Conservation (phyloP, 2,888 invertebrate genomes). For the Steinernema carpocapsae region DNA sequence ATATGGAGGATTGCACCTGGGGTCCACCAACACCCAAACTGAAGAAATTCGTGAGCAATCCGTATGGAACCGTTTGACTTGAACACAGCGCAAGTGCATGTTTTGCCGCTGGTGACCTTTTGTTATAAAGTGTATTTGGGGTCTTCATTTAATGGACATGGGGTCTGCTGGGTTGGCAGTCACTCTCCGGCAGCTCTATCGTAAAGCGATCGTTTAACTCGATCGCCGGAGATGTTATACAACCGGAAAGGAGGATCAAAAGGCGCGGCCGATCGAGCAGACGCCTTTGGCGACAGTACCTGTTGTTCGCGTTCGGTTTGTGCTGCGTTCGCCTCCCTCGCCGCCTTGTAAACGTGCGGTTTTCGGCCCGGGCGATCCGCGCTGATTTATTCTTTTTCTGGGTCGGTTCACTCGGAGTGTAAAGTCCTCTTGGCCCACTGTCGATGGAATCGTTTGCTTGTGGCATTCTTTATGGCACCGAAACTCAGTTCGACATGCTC, state of each 20-base stretch:
- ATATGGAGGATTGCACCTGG: no score
- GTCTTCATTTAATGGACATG: not conserved
- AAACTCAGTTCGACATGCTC: slow-evolving; percentile 19
- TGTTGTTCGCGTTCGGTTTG: not conserved
- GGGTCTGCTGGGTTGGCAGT: not conserved
- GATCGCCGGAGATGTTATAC: not conserved
- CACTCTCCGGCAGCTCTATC: not conserved
- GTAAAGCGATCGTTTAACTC: not conserved
- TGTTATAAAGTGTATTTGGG: not conserved
- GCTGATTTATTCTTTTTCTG: slow-evolving; percentile 4
- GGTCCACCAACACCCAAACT: no score
- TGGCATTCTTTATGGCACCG: slow-evolving; percentile 15
- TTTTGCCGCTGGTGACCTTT: not conserved
- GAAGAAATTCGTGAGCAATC: no score
- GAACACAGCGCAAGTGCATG: not conserved
- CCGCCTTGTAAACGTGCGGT: not conserved
- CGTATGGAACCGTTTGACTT: not conserved
- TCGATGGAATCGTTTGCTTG: not conserved
- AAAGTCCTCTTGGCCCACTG: not conserved
- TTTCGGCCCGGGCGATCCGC: not conserved
- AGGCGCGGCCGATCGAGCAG: not conserved
- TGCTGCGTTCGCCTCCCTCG: not conserved
- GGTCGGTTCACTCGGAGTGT: not conserved
- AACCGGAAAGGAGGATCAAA: not conserved
- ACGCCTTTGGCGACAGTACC: not conserved